Percentiles rank a stretch among this genome's conserved stretches.
These are phyloP conservation scores for Caenorhabditis sulstoni DNA, from an alignment of 2,888 invertebrate species.

Conservation along the genomic window DNA sequence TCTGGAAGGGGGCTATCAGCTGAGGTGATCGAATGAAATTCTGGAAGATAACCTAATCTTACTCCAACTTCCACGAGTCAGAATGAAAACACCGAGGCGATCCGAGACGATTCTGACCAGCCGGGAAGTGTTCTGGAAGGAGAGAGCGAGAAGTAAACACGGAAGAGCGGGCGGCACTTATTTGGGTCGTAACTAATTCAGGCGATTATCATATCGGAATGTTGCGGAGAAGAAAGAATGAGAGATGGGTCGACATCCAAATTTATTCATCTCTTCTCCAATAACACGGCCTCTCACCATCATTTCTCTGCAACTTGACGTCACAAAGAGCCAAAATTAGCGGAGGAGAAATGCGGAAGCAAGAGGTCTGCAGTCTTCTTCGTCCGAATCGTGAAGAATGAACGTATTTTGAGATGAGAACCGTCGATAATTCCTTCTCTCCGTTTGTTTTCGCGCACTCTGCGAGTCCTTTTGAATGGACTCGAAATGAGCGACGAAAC, in stretches of 20 bases:
- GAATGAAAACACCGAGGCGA: no score
- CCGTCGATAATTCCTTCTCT: not conserved
- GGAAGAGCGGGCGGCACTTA: conserved; percentile 21
- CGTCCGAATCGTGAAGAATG: not conserved
- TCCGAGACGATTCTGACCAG: no score
- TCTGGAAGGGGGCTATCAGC: no score
- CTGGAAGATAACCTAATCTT: no score
- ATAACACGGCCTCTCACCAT: conserved; percentile 15
- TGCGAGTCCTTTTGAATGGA: not conserved
- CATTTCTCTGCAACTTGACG: conserved; percentile 31
- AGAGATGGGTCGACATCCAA: conserved; percentile 7
- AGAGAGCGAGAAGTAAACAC: not conserved
- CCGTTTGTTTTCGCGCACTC: not conserved
- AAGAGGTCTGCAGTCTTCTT: not conserved
- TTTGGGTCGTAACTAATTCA: conserved; percentile 32
- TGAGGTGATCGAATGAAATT: no score
- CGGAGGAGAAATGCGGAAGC: conserved; percentile 6
- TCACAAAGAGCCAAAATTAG: conserved; percentile 29
- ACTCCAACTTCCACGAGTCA: no score
- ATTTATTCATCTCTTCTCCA: conserved; percentile 42
- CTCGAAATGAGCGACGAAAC: conserved; percentile 5
- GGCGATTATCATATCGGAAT: conserved; percentile 36
- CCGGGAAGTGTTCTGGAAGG: no score
- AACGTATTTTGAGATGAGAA: conserved; percentile 1
- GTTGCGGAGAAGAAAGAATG: conserved; percentile 18